Evolutionary conservation across 2,888 invertebrate genomes (phyloP), one percentile per base, ranked within the genome.

Genomic region (Eudasyphora cyanicolor): DNA sequence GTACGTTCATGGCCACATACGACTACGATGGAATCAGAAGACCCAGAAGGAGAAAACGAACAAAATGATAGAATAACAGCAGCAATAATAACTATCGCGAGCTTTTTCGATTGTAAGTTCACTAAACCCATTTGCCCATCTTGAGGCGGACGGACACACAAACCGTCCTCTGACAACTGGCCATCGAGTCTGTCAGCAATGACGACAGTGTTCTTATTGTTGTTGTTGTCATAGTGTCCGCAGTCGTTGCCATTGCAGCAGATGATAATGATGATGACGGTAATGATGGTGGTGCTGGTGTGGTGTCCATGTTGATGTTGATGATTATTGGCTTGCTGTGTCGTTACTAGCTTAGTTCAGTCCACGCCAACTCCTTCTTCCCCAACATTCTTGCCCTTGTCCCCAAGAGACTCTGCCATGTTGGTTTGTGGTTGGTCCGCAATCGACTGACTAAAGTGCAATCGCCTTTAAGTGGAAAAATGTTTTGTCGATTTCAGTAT

Each of bases 381-480:
- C 51, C 70, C 42, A 14, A 57, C 57, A 57, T 57, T 24, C 4
- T 24, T 24, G 27, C 27, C 24, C 12, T 57, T 6, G 12, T 17
- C 17, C 27, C 24, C 24, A 21, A 14, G 21, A 21, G 51, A n/a
- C n/a, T n/a, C n/a, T 21, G 45, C 45, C 45, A 45, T 45, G 32
- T 32, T 32, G 4, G 32, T 32, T 32, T 32, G 32, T 32, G 32
- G 32, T 38, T 38, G 12, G 38, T 38, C 14, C 67, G 24, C 6
- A 70, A 45, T 60, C 60, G 70, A 38, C 62, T 54, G 38, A 67
- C 49, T 57, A 75, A 82, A 75, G 54, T 78, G 62, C 78, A 82
- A 75, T 75, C 78, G 70, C 70, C 78, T 75, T 78, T 74, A 42
- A 60, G 24, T 64, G 64, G 51, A 60, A 78, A 29, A 70, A 74